phyloP scores from a whole-genome alignment of 2,888 invertebrate species.

The Mythimna vitellina region DNA sequence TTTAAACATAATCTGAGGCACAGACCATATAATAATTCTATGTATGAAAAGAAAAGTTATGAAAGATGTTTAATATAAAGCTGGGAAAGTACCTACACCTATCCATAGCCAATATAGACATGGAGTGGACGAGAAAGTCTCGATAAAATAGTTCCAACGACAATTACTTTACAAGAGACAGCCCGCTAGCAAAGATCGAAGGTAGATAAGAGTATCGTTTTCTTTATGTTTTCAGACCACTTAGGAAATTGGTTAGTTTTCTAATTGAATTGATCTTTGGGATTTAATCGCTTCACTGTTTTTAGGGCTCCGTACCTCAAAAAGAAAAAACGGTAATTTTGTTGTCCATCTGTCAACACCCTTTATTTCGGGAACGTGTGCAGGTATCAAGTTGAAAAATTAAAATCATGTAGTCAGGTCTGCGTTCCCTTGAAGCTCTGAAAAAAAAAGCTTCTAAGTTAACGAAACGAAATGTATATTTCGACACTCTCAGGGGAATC shows the following conservation, averaged over 20 bases:
- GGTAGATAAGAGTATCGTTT: constrained; percentile 41
- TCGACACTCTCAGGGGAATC: too few species aligned
- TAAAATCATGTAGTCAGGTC: too few species aligned
- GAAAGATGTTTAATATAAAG: constrained; percentile 18
- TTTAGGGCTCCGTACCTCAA: not conserved
- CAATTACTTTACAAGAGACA: constrained; percentile 41
- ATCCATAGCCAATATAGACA: constrained; percentile 18
- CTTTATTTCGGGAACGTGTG: too few species aligned
- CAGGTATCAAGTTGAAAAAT: too few species aligned
- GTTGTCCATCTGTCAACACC: too few species aligned
- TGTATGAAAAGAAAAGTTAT: constrained; percentile 24
- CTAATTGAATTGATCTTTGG: constrained; percentile 57
- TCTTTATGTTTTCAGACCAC: constrained; percentile 49
- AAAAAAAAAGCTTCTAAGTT: too few species aligned
- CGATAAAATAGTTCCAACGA: constrained; percentile 43
- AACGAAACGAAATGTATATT: too few species aligned
- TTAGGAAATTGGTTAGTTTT: constrained; percentile 55
- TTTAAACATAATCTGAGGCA: not conserved
- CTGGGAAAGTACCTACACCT: constrained; percentile 25
- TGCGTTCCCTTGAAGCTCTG: too few species aligned
- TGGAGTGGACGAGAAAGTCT: constrained; percentile 51
- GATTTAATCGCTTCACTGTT: constrained; percentile 38
- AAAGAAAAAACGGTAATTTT: too few species aligned
- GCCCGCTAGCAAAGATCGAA: constrained; percentile 20
- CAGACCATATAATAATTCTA: not conserved